phyloP scores from a whole-genome alignment of 92 coral and sea anemone species.

The Nematostella vectensis region DNA sequence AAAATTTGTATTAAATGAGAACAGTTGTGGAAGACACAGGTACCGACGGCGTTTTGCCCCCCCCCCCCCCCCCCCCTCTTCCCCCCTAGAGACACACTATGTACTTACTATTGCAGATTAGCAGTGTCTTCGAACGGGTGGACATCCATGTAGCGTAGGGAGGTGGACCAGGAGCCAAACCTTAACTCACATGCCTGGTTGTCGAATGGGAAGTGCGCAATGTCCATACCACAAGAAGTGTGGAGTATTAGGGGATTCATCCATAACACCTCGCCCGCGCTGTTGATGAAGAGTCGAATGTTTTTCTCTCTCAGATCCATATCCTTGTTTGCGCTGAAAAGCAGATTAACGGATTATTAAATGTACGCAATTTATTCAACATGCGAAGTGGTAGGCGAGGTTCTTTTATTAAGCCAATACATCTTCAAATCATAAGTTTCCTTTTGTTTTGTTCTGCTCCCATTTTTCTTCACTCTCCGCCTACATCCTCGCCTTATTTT shows the following conservation, averaged over 20 bases:
- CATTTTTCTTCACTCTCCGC: too few relatives aligned
- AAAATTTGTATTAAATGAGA: too few relatives aligned
- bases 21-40: too few relatives aligned
- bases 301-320: constrained; percentile 33
- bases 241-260: constrained; percentile 43
- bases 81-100: too few relatives aligned
- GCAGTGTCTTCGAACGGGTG: constrained; percentile 33
- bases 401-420: too few relatives aligned
- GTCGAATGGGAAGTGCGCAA: constrained; percentile 65
- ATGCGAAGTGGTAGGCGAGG: too few relatives aligned
- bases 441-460: background rate
- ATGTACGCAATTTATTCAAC: too few relatives aligned
- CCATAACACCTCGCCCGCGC: constrained; percentile 59
- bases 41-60: too few relatives aligned
- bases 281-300: constrained; percentile 33
- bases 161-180: constrained; percentile 65
- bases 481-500: too few relatives aligned
- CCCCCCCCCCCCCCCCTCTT: too few relatives aligned
- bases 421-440: too few relatives aligned
- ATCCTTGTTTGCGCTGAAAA: constrained; percentile 28
- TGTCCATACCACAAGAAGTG: constrained; percentile 75
- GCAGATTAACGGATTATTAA: too few relatives aligned
- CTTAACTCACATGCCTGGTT: constrained; percentile 57
- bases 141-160: constrained; percentile 30
- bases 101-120: constrained; percentile 48